Conservation (phyloP, 2,797 vertebrate species). For the Acanthurus leucopareius region DNA sequence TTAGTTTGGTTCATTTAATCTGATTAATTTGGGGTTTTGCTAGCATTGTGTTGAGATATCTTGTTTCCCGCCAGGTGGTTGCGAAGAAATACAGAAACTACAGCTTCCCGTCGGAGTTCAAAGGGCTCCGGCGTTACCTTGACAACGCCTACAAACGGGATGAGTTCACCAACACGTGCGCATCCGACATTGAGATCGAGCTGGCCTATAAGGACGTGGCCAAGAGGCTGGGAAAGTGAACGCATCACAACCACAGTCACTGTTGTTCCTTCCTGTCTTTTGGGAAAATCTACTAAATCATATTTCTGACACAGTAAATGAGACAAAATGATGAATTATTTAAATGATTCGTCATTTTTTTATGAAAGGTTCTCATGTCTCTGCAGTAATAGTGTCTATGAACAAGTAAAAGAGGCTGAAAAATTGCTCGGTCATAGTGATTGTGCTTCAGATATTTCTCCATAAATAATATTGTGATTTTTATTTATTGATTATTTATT, state of each 20-base stretch:
- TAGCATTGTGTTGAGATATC: neutral
- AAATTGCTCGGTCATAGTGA: neutral
- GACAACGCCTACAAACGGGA: conserved; percentile 91
- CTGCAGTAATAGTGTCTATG: neutral
- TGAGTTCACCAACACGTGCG: conserved; percentile 96
- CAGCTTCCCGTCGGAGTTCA: conserved; percentile 91
- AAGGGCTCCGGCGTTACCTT: conserved; percentile 93
- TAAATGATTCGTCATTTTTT: neutral
- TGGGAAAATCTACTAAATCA: neutral
- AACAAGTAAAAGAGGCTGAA: neutral
- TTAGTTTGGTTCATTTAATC: neutral
- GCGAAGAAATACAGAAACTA: conserved; percentile 96
- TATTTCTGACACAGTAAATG: neutral
- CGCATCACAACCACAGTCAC: neutral
- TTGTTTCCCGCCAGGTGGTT: conserved; percentile 88
- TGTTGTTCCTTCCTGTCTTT: neutral
- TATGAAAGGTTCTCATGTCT: too few species aligned
- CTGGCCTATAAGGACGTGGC: conserved; percentile 95
- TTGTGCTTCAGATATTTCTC: neutral
- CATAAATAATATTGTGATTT: neutral
- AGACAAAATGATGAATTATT: neutral
- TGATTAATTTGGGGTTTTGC: neutral
- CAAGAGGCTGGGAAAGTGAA: conserved; percentile 90
- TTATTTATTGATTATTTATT: conserved; percentile 2
- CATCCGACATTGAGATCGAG: conserved; percentile 94